Base-by-base conservation (phyloP, 2,113 vertebrate genomes). In the Orcinus orca region DNA sequence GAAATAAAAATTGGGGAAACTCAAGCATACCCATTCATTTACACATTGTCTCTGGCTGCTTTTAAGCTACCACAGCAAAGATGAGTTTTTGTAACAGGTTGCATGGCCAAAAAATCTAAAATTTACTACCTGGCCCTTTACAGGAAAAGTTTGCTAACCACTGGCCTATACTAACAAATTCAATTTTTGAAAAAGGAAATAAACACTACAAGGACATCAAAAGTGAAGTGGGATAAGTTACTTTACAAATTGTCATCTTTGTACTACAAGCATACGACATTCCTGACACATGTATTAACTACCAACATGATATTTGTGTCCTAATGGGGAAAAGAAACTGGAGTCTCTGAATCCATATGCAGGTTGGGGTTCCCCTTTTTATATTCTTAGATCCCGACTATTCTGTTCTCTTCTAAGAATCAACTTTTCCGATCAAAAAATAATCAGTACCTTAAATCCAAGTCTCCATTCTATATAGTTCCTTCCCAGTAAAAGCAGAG, bases 401-500 rank as follows among this genome's bases (percentile, higher is more conserved):
- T 44, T 76, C 18, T 36, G 14, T 79, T 62, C 26, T 67, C 21
- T 5, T 36, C 50, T 36, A 92, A 92, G 47, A 96, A 94, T 58
- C 74, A 93, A 20, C 25, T 77, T 97, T 38, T 63, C 31, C 13
- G 8, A 25, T 79, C 38, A 79, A 50, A 96, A 85, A 36, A 18
- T 21, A 81, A 94, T 92, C 47, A 41, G 23, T 58, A 55, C 6
- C 23, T 97, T 58, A 50, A 67, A 80, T 62, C 20, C 67, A 93
- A 74, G 2, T 87, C 60, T 96, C 73, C 77, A 76, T 90, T 91
- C 47, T 76, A 74, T 93, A 95, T 53, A 89, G 13, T 58, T 86
- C 17, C 68, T 86, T 96, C 82, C 25, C 53, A 21, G n/a, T 73
- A 82, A 95, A 91, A 62, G 44, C 68, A 91, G 68, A 82, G n/a